Evolutionary conservation across 2,888 invertebrate genomes (phyloP), one percentile per base, ranked within the genome.

Genomic region (Coelopa pilipes): DNA sequence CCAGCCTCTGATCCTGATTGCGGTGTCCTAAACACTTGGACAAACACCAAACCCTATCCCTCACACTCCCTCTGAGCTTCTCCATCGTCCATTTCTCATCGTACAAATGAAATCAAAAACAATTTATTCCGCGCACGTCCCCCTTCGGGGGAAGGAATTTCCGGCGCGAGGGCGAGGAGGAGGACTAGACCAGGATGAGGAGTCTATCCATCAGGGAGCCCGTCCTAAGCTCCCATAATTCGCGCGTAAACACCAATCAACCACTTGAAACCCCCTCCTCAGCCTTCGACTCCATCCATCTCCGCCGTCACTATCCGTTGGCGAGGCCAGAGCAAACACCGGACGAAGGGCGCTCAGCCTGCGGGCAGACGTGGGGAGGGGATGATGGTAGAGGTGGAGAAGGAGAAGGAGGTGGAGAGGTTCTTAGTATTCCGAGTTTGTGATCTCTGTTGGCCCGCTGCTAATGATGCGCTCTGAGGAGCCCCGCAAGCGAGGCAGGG

Each of bases 261-360:
- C 60, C 73, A 73, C 73, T 73, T 68, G 68, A 73, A 73, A 73
- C 67, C 73, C n/a, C n/a, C n/a, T n/a, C n/a, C n/a, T n/a, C n/a
- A n/a, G n/a, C n/a, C n/a, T n/a, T n/a, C n/a, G n/a, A n/a, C n/a
- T n/a, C n/a, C n/a, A n/a, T n/a, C n/a, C n/a, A n/a, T n/a, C n/a
- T n/a, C n/a, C n/a, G n/a, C n/a, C n/a, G n/a, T n/a, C n/a, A n/a
- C n/a, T n/a, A 68, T 73, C 73, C 73, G 73, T 53, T 34, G 53
- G 71, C 62, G 19, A 62, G 63, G 50, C 50, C 71, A 49, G 49
- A 71, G 45, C 63, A 53, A 71, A 71, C 63, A 71, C 46, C 34
- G 15, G 34, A 12, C 19, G 17, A n/a, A n/a, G n/a, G n/a, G n/a
- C n/a, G n/a, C n/a, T n/a, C n/a, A 19, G 66, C 66, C 24, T 12